Conservation (phyloP, 2,888 invertebrate species). For the Melangyna quadrimaculata region DNA sequence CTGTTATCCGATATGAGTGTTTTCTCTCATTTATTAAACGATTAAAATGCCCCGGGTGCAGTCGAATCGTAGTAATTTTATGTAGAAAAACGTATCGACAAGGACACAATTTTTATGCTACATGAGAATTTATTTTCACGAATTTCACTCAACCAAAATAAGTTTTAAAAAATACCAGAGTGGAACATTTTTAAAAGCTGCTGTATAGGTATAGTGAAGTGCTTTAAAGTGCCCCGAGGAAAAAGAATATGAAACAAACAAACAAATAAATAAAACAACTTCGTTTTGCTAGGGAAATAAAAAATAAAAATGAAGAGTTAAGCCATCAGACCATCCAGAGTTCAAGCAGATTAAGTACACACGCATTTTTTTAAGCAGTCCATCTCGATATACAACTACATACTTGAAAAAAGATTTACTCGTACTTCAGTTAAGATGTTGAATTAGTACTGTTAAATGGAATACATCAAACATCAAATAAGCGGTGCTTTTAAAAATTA, state of each 20-base stretch:
- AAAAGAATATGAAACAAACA: background rate
- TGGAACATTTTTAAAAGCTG: slow-evolving; percentile 27
- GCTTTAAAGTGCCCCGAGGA: slow-evolving; percentile 28
- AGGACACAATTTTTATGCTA: slow-evolving; percentile 22
- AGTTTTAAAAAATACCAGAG: background rate
- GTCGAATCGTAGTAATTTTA: slow-evolving; percentile 31
- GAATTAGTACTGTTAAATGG: background rate
- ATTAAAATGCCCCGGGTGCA: slow-evolving; percentile 49
- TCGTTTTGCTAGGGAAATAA: background rate
- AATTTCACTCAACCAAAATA: background rate
- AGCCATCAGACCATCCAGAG: slow-evolving; percentile 10
- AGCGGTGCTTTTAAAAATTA: background rate
- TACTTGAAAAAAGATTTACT: background rate
- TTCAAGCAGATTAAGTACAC: background rate
- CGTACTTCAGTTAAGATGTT: background rate
- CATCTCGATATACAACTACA: too few species aligned
- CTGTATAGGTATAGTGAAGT: slow-evolving; percentile 16
- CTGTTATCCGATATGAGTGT: slow-evolving; percentile 63
- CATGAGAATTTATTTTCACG: slow-evolving; percentile 18
- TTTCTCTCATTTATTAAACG: slow-evolving; percentile 65
- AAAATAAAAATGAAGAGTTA: background rate
- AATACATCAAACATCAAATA: background rate
- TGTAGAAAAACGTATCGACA: slow-evolving; percentile 25
- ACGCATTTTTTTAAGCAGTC: background rate
- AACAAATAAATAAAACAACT: background rate